Evolutionary conservation across 64 coral and sea anemone genomes (phyloP).

Genomic region (Dendronephthya gigantea): DNA sequence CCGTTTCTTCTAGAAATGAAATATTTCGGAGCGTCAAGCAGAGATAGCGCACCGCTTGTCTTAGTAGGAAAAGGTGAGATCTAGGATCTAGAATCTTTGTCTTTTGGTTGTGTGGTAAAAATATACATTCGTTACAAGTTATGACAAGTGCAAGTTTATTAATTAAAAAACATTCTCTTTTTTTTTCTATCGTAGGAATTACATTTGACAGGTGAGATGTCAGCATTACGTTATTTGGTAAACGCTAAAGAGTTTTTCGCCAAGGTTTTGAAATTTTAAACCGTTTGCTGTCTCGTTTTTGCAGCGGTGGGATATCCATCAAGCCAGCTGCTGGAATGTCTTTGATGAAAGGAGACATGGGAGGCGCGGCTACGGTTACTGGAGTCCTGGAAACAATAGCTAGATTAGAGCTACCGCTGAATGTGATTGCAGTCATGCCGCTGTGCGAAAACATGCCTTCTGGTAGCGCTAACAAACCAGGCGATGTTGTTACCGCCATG

Average conservation of each 20-base stretch:
- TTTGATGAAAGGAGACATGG: conserved; percentile 90
- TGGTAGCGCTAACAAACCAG: conserved; percentile 75
- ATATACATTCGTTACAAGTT: background rate
- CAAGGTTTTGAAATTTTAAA: no score
- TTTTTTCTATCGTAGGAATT: conserved; percentile 52
- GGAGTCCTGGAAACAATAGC: conserved; percentile 71
- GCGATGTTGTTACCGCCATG: conserved; percentile 82
- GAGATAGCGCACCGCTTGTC: conserved; percentile 45
- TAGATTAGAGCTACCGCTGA: conserved; percentile 69
- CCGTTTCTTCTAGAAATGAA: conserved; percentile 70
- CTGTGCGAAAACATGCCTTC: conserved; percentile 95
- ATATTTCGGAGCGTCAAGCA: conserved; percentile 53
- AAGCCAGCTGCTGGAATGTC: conserved; percentile 72
- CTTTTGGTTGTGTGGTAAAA: no score
- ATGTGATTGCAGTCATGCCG: conserved; percentile 67
- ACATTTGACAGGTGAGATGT: conserved; percentile 90
- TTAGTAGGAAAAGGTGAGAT: conserved; percentile 81
- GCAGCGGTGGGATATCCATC: conserved; percentile 81
- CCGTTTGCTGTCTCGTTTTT: background rate
- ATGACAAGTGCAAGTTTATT: background rate
- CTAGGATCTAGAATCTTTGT: no score
- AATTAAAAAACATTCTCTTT: background rate
- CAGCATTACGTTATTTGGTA: no score
- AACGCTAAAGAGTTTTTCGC: no score
- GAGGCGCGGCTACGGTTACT: conserved; percentile 77